Evolutionary conservation across 2,888 invertebrate genomes (phyloP).

Genomic region (Tuta absoluta): DNA sequence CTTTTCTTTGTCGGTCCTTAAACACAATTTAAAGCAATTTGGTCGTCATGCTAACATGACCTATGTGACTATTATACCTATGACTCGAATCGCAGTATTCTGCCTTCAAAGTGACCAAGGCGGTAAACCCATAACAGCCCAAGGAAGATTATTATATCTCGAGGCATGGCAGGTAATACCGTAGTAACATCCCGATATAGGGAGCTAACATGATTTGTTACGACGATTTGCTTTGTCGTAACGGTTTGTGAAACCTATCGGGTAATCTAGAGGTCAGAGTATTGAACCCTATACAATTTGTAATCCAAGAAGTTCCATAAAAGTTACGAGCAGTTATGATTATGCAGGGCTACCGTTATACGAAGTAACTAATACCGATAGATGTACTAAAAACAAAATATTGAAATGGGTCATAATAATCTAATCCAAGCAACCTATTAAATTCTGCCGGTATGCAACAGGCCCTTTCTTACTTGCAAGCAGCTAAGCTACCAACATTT

Average conservation of each 20-base stretch:
- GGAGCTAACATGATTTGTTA: slow-evolving; percentile 47
- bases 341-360: not conserved
- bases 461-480: not conserved
- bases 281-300: slow-evolving; percentile 5
- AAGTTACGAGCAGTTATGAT: not conserved
- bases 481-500: not conserved
- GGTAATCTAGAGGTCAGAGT: slow-evolving; percentile 35
- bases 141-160: slow-evolving; percentile 5
- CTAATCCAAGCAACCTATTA: not conserved
- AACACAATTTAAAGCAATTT: slow-evolving; percentile 1
- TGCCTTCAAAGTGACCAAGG: not conserved
- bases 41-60: not conserved
- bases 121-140: not conserved
- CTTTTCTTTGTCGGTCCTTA: too few species aligned
- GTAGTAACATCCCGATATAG: not conserved
- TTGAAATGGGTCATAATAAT: not conserved
- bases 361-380: not conserved
- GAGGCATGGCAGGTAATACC: slow-evolving; percentile 1
- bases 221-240: slow-evolving; percentile 49
- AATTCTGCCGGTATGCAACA: not conserved
- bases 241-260: slow-evolving; percentile 43
- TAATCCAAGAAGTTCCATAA: not conserved
- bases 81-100: not conserved
- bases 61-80: not conserved
- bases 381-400: not conserved